phyloP scores from a whole-genome alignment of 1,140 invertebrate species.

The Dinoponera quadriceps region DNA sequence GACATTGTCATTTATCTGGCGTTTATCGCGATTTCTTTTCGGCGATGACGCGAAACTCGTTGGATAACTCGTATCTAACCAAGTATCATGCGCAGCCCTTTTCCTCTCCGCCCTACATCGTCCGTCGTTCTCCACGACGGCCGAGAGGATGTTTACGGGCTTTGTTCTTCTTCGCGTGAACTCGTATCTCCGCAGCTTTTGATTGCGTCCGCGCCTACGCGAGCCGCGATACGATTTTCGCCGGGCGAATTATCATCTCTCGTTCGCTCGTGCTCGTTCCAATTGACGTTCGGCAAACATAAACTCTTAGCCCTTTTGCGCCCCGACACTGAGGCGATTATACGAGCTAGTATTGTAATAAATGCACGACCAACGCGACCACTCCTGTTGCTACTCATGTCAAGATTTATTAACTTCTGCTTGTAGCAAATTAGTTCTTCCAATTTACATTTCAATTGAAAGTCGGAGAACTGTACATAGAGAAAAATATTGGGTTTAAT shows the following conservation, averaged over 20 bases:
- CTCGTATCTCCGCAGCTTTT: constrained; percentile 57
- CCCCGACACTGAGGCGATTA: background rate
- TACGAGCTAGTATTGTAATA: background rate
- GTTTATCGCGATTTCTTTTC: constrained; percentile 9
- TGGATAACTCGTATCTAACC: constrained; percentile 55
- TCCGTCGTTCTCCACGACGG: background rate
- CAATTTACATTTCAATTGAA: too few relatives aligned
- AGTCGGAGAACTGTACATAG: too few relatives aligned
- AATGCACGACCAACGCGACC: background rate
- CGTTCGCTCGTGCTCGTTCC: background rate
- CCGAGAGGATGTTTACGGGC: constrained; percentile 66
- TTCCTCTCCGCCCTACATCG: background rate
- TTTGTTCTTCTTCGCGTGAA: constrained; percentile 43
- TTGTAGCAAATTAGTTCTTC: too few relatives aligned
- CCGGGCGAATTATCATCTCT: constrained; percentile 19
- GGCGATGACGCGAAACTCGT: background rate
- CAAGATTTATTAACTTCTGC: too few relatives aligned
- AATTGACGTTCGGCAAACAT: background rate
- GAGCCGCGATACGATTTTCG: constrained; percentile 33
- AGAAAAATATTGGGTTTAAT: too few relatives aligned
- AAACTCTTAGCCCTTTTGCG: background rate
- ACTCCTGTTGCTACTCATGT: too few relatives aligned
- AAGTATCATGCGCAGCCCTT: constrained; percentile 50
- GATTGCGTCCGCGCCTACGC: constrained; percentile 56
- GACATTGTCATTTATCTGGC: background rate